Evolutionary conservation across 2,797 vertebrate species (phyloP).

Genomic region (Coregonus suidteri): DNA sequence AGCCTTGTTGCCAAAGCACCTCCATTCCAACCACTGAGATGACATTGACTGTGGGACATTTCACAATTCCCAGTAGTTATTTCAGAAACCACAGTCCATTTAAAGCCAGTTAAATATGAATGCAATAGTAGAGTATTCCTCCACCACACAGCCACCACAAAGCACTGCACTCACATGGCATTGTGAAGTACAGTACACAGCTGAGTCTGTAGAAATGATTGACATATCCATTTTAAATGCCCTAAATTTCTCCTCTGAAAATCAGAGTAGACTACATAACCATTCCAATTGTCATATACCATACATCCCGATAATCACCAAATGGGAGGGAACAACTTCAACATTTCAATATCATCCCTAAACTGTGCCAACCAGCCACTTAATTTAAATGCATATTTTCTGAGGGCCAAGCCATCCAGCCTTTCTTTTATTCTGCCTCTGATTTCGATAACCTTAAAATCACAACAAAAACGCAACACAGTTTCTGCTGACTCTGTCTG

Average conservation of each 20-base stretch:
- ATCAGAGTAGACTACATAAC: not conserved
- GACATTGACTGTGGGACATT: slow-evolving; percentile 14
- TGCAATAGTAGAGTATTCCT: not conserved
- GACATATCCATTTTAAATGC: slow-evolving; percentile 6
- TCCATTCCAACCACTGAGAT: slow-evolving; percentile 3
- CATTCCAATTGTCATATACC: not conserved
- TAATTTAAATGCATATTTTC: slow-evolving; percentile 42
- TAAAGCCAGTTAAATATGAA: slow-evolving; percentile 33
- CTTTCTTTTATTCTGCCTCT: slow-evolving; percentile 28
- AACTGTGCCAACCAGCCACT: slow-evolving; percentile 23
- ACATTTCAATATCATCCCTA: not conserved
- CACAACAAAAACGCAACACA: slow-evolving; percentile 38
- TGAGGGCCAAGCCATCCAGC: slow-evolving; percentile 18
- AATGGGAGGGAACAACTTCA: slow-evolving; percentile 6
- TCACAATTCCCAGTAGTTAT: slow-evolving; percentile 8
- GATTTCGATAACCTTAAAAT: slow-evolving; percentile 47
- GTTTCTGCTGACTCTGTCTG: slow-evolving; percentile 46
- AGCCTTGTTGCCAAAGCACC: not conserved
- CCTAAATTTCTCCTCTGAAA: not conserved
- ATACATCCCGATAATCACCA: not conserved
- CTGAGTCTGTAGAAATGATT: not conserved
- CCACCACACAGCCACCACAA: not conserved
- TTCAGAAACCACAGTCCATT: slow-evolving; percentile 24
- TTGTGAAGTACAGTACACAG: not conserved
- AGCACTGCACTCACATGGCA: not conserved